These are phyloP conservation scores for Drosophila melanogaster DNA, from an alignment of 1,140 invertebrate species.

Conservation along the genomic window Release_6_plus_ISO1_MT NT_033779.5:4704501-4705000, in stretches of 20 bases:
- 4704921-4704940: neutral
- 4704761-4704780: neutral
- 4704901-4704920: neutral
- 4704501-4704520: constrained; percentile 29
- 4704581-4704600: constrained; percentile 53
- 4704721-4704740: constrained; percentile 18
- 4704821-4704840: too few species aligned
- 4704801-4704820: too few species aligned
- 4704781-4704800: neutral
- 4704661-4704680: neutral
- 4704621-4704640: constrained; percentile 53
- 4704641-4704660: constrained; percentile 37
- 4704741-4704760: constrained; percentile 17
- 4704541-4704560: neutral
- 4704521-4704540: constrained; percentile 21
- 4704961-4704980: constrained; percentile 65
- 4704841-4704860: too few species aligned
- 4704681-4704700: constrained; percentile 19
- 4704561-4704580: neutral
- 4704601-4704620: constrained; percentile 33
- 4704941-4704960: constrained; percentile 2
- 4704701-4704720: constrained; percentile 50
- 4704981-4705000: constrained; percentile 13
- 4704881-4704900: neutral
- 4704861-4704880: too few species aligned